Evolutionary conservation across 2,797 vertebrate species (phyloP).

Genomic region (Cirrhinus mrigala): DNA sequence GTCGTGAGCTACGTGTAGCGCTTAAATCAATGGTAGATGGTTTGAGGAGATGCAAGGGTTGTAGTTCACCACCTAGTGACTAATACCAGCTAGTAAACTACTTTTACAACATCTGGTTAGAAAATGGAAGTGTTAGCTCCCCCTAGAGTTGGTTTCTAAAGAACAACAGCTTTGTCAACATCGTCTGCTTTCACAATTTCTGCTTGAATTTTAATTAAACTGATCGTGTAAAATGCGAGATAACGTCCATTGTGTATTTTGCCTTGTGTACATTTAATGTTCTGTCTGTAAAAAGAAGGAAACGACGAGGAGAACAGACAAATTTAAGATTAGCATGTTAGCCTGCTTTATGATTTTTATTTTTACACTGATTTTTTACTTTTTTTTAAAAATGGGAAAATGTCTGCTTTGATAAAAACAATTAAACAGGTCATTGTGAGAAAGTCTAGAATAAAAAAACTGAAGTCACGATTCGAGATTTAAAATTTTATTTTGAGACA

Average conservation of each 20-base stretch:
- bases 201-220: neutral
- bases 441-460: no score
- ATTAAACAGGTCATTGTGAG: no score
- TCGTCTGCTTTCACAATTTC: neutral
- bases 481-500: no score
- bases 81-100: neutral
- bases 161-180: neutral
- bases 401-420: no score
- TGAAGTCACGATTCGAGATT: no score
- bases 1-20: slow-evolving; percentile 77
- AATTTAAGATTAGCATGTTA: neutral
- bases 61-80: neutral
- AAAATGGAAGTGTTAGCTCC: neutral
- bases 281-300: neutral
- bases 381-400: no score
- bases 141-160: neutral
- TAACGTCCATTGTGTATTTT: neutral
- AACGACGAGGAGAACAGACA: neutral
- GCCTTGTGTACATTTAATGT: neutral
- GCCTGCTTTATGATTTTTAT: no score
- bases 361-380: no score
- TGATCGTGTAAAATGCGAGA: neutral
- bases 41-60: slow-evolving; percentile 6
- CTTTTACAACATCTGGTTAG: neutral
- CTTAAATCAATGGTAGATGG: slow-evolving; percentile 1